Conservation (phyloP, 2,888 invertebrate genomes). For the Drosophila paranaensis region DNA sequence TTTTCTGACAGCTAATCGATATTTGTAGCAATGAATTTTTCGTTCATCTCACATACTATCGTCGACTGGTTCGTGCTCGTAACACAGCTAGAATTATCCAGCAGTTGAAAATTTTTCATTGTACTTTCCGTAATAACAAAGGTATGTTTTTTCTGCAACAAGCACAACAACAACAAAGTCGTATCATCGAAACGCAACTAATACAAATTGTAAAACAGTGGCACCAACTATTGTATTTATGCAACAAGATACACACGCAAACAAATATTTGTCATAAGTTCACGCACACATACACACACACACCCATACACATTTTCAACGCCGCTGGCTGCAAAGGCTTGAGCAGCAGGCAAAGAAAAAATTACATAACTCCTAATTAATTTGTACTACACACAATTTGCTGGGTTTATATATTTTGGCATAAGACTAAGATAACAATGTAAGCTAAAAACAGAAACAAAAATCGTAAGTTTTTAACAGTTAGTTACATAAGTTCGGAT, state of each 20-base stretch:
- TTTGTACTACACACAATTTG: slow-evolving; percentile 36
- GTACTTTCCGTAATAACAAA: slow-evolving; percentile 75
- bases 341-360: slow-evolving; percentile 64
- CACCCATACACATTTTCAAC: slow-evolving; percentile 40
- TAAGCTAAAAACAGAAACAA: slow-evolving; percentile 23
- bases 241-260: slow-evolving; percentile 41
- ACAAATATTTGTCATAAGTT: slow-evolving; percentile 58
- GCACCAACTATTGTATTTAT: slow-evolving; percentile 45
- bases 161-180: slow-evolving; percentile 29
- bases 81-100: slow-evolving; percentile 50
- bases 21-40: slow-evolving; percentile 19
- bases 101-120: slow-evolving; percentile 72
- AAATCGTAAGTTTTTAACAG: slow-evolving; percentile 40
- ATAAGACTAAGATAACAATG: slow-evolving; percentile 59
- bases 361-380: slow-evolving; percentile 71
- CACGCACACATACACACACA: slow-evolving; percentile 38
- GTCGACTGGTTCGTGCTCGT: slow-evolving; percentile 60
- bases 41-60: slow-evolving; percentile 35
- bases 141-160: slow-evolving; percentile 72
- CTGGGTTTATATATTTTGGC: slow-evolving; percentile 49
- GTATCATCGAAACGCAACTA: slow-evolving; percentile 41
- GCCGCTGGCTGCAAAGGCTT: slow-evolving; percentile 57
- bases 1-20: slow-evolving; percentile 40
- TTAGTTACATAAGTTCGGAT: slow-evolving; percentile 70
- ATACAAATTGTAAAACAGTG: slow-evolving; percentile 51